A percentile compares a stretch with the other conserved stretches of the same genome.
Conservation (phyloP, 2,113 vertebrate species). For the Microcebus jonahi region DNA sequence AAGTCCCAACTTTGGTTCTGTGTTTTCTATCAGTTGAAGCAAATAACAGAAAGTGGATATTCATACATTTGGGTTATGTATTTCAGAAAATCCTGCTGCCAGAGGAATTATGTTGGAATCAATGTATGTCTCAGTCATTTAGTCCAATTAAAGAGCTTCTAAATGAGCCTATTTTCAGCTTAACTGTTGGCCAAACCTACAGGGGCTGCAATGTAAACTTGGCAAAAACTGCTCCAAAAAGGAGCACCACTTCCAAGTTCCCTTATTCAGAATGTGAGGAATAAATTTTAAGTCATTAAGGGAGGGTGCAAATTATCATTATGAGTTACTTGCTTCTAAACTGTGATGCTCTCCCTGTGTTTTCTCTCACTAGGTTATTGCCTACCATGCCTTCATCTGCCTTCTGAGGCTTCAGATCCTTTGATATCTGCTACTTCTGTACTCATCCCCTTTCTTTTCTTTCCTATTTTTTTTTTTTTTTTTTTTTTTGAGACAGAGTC, state of each 20-base stretch:
- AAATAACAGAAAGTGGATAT: constrained; percentile 1
- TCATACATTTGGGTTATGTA: constrained; percentile 1
- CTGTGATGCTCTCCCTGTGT: rapidly evolving
- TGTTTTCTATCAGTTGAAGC: constrained; percentile 8
- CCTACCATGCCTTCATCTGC: not conserved
- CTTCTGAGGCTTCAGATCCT: not conserved
- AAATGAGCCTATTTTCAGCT: constrained; percentile 51
- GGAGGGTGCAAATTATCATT: not conserved
- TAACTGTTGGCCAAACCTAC: constrained; percentile 44
- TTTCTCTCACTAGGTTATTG: not conserved
- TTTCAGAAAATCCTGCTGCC: constrained; percentile 40
- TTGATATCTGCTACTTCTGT: not conserved
- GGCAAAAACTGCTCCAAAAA: constrained; percentile 9
- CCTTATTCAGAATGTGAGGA: not conserved
- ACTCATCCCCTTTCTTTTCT: not conserved
- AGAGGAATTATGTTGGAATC: constrained; percentile 46
- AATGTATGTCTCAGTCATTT: constrained; percentile 7
- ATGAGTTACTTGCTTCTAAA: not conserved
- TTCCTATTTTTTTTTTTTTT: not conserved
- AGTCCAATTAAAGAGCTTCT: constrained; percentile 42
- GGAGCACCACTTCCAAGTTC: not conserved
- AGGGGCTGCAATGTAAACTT: not conserved
- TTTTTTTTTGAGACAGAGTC: no score
- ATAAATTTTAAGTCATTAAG: not conserved
- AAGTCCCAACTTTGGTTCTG: not conserved